Percentiles rank a stretch among this genome's conserved stretches.
These are phyloP conservation scores for Cotesia glomerata DNA, from an alignment of 1,140 invertebrate genomes.

Conservation along the genomic window DNA sequence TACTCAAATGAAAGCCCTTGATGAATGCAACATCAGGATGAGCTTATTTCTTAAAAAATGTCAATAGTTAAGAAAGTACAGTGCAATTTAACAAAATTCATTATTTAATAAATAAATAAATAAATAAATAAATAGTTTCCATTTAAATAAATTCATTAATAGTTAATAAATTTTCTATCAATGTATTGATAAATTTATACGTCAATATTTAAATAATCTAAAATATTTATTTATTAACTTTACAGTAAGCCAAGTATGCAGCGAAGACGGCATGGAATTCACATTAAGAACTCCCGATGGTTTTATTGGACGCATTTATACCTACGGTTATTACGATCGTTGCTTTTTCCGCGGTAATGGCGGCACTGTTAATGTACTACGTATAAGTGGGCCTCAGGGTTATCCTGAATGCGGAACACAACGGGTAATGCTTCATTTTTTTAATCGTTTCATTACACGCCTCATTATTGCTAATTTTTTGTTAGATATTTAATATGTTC, in stretches of 20 bases:
- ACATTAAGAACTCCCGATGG: conserved; percentile 85
- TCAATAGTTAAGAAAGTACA: too few species aligned
- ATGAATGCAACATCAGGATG: too few species aligned
- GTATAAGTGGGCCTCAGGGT: conserved; percentile 86
- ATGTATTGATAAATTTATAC: too few species aligned
- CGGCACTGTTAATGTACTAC: conserved; percentile 79
- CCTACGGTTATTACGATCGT: conserved; percentile 88
- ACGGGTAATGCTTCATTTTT: conserved; percentile 62
- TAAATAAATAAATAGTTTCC: too few species aligned
- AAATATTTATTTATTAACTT: conserved; percentile 8
- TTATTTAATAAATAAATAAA: too few species aligned
- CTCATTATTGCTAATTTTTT: not conserved
- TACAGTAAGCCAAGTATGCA: conserved; percentile 87
- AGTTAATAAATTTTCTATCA: too few species aligned
- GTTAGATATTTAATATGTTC: not conserved
- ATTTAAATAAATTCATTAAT: too few species aligned
- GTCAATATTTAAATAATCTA: conserved; percentile 2
- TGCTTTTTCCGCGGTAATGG: conserved; percentile 91
- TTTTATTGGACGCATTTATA: conserved; percentile 89
- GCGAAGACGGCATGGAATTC: conserved; percentile 93
- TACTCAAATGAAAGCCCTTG: too few species aligned
- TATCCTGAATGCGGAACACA: conserved; percentile 92
- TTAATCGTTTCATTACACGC: conserved; percentile 9
- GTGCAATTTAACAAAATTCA: too few species aligned
- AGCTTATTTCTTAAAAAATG: too few species aligned